phyloP scores from a whole-genome alignment of 92 coral and sea anemone species.

The Phenganax stokvisi region DNA sequence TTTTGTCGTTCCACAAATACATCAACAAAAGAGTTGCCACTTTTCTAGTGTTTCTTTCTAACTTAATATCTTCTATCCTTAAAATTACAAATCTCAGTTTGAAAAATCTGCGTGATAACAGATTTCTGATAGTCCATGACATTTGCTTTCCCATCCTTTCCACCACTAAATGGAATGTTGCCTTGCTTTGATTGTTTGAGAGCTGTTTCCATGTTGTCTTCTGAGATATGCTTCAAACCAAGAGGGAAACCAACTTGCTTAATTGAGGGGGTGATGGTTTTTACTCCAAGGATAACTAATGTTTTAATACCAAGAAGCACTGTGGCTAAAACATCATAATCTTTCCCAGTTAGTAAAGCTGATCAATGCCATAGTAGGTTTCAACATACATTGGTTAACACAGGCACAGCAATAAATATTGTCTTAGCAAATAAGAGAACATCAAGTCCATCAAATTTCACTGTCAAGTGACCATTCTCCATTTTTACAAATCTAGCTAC shows the following conservation, averaged over 20 bases:
- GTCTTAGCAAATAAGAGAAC: not conserved
- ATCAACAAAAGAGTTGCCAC: too few species aligned
- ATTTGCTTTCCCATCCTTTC: conserved; percentile 24
- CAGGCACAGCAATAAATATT: not conserved
- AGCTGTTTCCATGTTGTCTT: conserved; percentile 51
- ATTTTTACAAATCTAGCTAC: not conserved
- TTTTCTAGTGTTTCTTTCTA: too few species aligned
- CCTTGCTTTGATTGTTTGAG: conserved; percentile 46
- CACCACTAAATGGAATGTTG: conserved; percentile 44
- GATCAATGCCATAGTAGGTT: not conserved
- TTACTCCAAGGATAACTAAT: conserved; percentile 36
- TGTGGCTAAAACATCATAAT: conserved; percentile 20
- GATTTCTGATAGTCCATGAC: conserved; percentile 36
- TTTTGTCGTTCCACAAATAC: too few species aligned
- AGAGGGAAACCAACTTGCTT: conserved; percentile 40
- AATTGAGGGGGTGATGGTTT: conserved; percentile 24
- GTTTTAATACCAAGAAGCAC: not conserved
- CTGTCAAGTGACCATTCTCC: not conserved
- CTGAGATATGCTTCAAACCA: conserved; percentile 44
- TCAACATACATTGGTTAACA: not conserved
- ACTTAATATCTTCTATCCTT: too few species aligned
- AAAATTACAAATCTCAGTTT: too few species aligned
- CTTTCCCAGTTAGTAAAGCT: not conserved
- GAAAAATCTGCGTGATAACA: conserved; percentile 16
- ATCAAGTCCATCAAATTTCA: not conserved